A percentile compares a stretch with the other conserved stretches of the same genome.
Conservation (phyloP, 1,140 invertebrate species). For the Agraylea sexmaculata region DNA sequence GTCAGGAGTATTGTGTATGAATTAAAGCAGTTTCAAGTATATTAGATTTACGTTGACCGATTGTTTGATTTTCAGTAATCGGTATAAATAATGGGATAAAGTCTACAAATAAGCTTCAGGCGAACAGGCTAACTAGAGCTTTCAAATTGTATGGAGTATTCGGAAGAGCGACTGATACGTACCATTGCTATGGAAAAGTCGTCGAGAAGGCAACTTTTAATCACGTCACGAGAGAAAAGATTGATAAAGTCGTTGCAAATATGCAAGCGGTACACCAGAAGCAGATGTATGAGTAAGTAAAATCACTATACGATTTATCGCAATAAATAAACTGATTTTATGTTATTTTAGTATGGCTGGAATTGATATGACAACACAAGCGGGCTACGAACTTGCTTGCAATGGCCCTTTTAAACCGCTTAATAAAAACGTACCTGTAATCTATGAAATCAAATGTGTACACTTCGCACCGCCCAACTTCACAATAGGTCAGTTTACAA, state of each 20-base stretch:
- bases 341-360: slow-evolving; percentile 52
- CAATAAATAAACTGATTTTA: slow-evolving; percentile 11
- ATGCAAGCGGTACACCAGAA: slow-evolving; percentile 74
- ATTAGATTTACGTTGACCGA: background rate
- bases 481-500: slow-evolving; percentile 55
- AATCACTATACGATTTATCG: background rate
- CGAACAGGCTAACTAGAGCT: slow-evolving; percentile 45
- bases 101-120: slow-evolving; percentile 41
- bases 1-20: slow-evolving; percentile 61
- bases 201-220: slow-evolving; percentile 58
- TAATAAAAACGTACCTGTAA: slow-evolving; percentile 53
- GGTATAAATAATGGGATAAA: slow-evolving; percentile 56
- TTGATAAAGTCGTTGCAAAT: slow-evolving; percentile 60
- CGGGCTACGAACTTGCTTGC: slow-evolving; percentile 75
- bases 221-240: slow-evolving; percentile 49
- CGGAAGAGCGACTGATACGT: slow-evolving; percentile 66
- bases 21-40: background rate
- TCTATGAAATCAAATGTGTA: slow-evolving; percentile 81
- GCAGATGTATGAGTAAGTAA: slow-evolving; percentile 69
- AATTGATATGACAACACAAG: slow-evolving; percentile 70
- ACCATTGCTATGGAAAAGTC: slow-evolving; percentile 59
- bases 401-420: slow-evolving; percentile 66
- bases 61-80: slow-evolving; percentile 41
- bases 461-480: slow-evolving; percentile 74
- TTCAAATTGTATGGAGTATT: slow-evolving; percentile 70